Evolutionary conservation across 2,797 vertebrate species (phyloP), one percentile per base, ranked within the genome.

Genomic region (Helostoma temminkii): DNA sequence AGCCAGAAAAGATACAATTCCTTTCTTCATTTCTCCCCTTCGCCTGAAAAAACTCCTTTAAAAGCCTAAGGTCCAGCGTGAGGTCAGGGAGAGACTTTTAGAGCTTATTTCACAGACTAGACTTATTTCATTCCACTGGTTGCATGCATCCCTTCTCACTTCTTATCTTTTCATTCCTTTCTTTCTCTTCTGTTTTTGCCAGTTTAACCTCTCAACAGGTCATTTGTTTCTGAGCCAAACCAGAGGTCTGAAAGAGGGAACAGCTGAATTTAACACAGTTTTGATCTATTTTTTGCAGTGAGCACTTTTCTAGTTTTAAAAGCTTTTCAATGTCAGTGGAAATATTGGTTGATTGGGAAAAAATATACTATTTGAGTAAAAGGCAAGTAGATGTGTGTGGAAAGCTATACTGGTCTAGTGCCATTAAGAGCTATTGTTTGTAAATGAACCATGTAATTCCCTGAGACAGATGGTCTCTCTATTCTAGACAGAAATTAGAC

Each of bases 71-170:
- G 57, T 69, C 69, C 66, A 52, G 39, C 1, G 1, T 32, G 37
- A 61, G 75, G 56, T 71, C 64, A 78, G 61, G 61, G 52, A 66
- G 62, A 71, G 6, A 65, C 55, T 67, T 81, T 61, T 42, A 37
- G 30, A 39, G 56, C 48, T 83, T 74, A 74, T 65, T 50, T 76
- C 30, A 41, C 52, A 22, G 45, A 45, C 36, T 48, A 16, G 46
- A 54, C 52, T 61, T n/a, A n/a, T n/a, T 26, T 61, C 11, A 24
- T 21, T 61, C 43, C 30, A 45, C 73, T 53, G 46, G 37, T 63
- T 78, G 36, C 59, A 43, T 76, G 49, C 48, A 36, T 59, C 55
- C 42, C 55, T 58, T 37, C 21, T 66, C 67, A 18, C 46, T 24
- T 36, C 36, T 19, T 36, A 15, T 53, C 47, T 56, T 50, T 48